Percentiles rank a stretch among this genome's conserved stretches.
Conservation (phyloP, 2,113 vertebrate species). For the Dolichotis patagonum region DNA sequence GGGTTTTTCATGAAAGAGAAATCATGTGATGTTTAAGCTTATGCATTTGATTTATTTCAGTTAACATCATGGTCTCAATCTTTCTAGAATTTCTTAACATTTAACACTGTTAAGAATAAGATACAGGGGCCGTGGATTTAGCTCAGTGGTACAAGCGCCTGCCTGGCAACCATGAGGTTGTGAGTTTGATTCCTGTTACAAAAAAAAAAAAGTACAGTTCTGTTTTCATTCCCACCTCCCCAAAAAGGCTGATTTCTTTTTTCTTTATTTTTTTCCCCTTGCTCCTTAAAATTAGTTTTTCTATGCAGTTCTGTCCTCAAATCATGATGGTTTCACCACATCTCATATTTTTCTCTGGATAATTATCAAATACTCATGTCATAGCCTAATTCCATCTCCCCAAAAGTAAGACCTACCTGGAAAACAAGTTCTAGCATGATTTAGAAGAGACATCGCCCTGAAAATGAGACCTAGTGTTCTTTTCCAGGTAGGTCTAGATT, state of each 20-base stretch:
- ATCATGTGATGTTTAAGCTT: background rate
- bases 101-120: constrained; percentile 11
- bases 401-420: background rate
- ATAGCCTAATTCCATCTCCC: background rate
- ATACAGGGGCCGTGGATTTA: too few species aligned
- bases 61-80: background rate
- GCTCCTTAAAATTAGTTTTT: constrained; percentile 2
- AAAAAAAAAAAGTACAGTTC: background rate
- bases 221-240: background rate
- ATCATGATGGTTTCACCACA: background rate
- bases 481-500: background rate
- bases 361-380: background rate
- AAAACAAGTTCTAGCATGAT: background rate
- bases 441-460: background rate
- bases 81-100: constrained; percentile 38
- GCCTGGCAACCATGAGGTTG: too few species aligned
- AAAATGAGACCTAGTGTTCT: background rate
- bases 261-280: background rate
- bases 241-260: background rate
- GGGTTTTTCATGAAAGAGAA: background rate
- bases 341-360: background rate
- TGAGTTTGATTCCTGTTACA: too few species aligned
- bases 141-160: too few species aligned
- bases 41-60: background rate
- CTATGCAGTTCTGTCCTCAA: constrained; percentile 17